Evolutionary conservation across 2,888 invertebrate species (phyloP).

Genomic region (Mesoligia furuncula): DNA sequence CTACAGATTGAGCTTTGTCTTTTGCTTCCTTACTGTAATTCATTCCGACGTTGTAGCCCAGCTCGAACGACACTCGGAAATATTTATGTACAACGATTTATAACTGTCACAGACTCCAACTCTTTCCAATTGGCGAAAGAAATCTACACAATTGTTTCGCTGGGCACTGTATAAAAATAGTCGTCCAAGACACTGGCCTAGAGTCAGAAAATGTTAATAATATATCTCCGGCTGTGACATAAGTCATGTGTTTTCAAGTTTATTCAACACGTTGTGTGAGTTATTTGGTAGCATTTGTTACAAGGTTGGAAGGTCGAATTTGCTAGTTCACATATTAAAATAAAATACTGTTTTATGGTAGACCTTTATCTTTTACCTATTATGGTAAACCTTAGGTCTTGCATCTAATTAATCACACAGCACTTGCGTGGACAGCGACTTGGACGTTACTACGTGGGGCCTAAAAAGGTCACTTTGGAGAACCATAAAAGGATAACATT

Average conservation of each 20-base stretch:
- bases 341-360: constrained; percentile 19
- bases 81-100: constrained; percentile 80
- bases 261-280: constrained; percentile 59
- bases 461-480: no score
- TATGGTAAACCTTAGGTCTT: constrained; percentile 17
- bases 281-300: constrained; percentile 50
- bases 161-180: constrained; percentile 79
- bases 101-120: constrained; percentile 79
- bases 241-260: constrained; percentile 69
- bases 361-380: neutral
- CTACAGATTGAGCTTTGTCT: constrained; percentile 43
- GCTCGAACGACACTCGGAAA: constrained; percentile 61
- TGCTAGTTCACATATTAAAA: constrained; percentile 8
- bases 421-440: neutral
- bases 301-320: constrained; percentile 33
- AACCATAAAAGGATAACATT: no score
- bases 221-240: constrained; percentile 72
- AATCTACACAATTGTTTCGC: constrained; percentile 79
- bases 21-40: constrained; percentile 64
- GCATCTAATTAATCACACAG: constrained; percentile 12
- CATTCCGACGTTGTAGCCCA: constrained; percentile 56
- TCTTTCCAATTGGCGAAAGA: constrained; percentile 85
- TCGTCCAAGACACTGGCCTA: constrained; percentile 77
- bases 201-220: constrained; percentile 74
- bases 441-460: neutral